Evolutionary conservation across 2,797 vertebrate species (phyloP).

Genomic region (Myripristis jacobus): DNA sequence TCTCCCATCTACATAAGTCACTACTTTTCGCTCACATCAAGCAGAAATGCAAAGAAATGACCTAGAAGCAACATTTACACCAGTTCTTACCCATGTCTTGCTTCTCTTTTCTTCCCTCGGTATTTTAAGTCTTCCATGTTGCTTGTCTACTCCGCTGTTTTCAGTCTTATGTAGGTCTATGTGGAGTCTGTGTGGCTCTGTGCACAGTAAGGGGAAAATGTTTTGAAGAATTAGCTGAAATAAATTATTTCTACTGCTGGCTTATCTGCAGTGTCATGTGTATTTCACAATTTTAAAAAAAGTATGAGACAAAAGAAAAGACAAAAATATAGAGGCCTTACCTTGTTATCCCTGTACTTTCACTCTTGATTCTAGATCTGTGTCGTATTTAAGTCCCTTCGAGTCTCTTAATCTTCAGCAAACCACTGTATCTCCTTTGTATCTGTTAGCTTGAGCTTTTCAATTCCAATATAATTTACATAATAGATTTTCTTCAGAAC

Average conservation of each 20-base stretch:
- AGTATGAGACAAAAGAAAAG: not conserved
- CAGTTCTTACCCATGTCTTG: conserved; percentile 75
- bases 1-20: conserved; percentile 3
- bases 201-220: conserved; percentile 16
- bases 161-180: not conserved
- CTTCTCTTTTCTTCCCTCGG: conserved; percentile 74
- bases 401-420: conserved; percentile 4
- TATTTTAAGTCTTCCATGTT: conserved; percentile 79
- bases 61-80: not conserved
- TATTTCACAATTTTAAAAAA: conserved; percentile 3
- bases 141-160: conserved; percentile 7
- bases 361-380: conserved; percentile 3
- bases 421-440: not conserved
- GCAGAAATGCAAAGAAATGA: conserved; percentile 4
- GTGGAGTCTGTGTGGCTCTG: conserved; percentile 23
- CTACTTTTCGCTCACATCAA: not conserved
- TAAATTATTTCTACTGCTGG: not conserved
- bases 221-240: not conserved
- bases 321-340: conserved; percentile 28
- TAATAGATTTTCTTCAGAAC: conserved; percentile 7
- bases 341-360: conserved; percentile 30
- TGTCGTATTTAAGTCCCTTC: not conserved
- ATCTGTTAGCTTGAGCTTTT: not conserved
- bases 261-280: not conserved
- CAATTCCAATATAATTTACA: not conserved